phyloP scores from a whole-genome alignment of 1,140 invertebrate species.

The Atta colombica region DNA sequence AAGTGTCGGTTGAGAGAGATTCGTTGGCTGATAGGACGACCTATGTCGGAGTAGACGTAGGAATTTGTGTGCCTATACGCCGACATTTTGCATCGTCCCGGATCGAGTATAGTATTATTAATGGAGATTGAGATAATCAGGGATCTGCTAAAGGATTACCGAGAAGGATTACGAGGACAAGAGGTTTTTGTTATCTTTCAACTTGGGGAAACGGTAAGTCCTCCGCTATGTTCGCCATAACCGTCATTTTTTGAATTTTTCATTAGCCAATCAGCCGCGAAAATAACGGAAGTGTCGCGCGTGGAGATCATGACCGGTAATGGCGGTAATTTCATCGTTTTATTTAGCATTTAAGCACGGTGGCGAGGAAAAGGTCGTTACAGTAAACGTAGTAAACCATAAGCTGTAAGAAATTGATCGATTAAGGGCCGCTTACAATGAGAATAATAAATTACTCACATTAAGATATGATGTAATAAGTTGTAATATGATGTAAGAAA shows the following conservation, averaged over 20 bases:
- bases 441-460: too few species aligned
- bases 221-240: not conserved
- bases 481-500: too few species aligned
- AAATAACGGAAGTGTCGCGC: not conserved
- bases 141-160: not conserved
- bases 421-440: too few species aligned
- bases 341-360: too few species aligned
- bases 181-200: not conserved
- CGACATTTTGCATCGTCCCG: not conserved
- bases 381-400: too few species aligned
- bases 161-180: not conserved
- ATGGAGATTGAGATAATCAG: not conserved
- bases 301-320: not conserved
- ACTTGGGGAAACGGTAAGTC: not conserved
- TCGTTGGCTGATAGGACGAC: not conserved
- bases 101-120: not conserved
- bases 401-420: too few species aligned
- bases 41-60: not conserved
- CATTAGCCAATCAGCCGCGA: not conserved
- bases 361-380: too few species aligned
- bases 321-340: not conserved
- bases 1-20: not conserved
- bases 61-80: not conserved
- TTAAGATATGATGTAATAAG: too few species aligned
- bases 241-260: not conserved